A percentile compares a stretch with the other conserved stretches of the same genome.
Evolutionary conservation across 2,888 invertebrate genomes (phyloP).

Genomic region (Eumerus sabulonum): DNA sequence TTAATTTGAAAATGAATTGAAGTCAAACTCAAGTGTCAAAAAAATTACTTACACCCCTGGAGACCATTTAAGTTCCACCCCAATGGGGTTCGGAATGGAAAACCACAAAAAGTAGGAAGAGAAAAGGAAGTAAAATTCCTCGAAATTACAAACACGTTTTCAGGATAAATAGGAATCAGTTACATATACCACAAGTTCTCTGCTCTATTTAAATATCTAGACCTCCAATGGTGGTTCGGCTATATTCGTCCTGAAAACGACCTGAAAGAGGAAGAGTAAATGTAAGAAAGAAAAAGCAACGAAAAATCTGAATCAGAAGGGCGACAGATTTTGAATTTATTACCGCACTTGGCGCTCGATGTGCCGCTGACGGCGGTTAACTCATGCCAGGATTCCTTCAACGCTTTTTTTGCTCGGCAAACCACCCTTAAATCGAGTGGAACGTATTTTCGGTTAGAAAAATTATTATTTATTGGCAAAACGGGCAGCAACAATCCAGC

Average conservation of each 20-base stretch:
- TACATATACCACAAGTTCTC: conserved; percentile 25
- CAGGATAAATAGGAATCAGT: conserved; percentile 38
- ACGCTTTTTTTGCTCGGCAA: conserved; percentile 17
- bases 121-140: conserved; percentile 20
- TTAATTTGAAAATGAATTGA: too few species aligned
- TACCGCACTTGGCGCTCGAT: conserved; percentile 45
- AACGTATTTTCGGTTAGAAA: conserved; percentile 58
- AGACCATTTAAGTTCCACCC: neutral
- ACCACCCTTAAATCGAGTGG: conserved; percentile 65
- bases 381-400: conserved; percentile 13
- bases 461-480: conserved; percentile 65
- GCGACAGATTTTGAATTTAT: conserved; percentile 64
- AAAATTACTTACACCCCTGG: neutral
- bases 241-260: too few species aligned
- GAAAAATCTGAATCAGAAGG: conserved; percentile 23
- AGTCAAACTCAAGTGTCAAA: too few species aligned
- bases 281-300: conserved; percentile 6
- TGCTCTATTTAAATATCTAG: conserved; percentile 42
- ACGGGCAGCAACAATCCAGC: conserved; percentile 28
- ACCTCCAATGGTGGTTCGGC: conserved; percentile 4
- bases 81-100: neutral
- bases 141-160: conserved; percentile 35
- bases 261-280: too few species aligned
- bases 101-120: neutral
- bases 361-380: conserved; percentile 19